These are phyloP conservation scores for Drosophila ficusphila DNA, from an alignment of 1,140 invertebrate genomes.

Conservation along the genomic window DNA sequence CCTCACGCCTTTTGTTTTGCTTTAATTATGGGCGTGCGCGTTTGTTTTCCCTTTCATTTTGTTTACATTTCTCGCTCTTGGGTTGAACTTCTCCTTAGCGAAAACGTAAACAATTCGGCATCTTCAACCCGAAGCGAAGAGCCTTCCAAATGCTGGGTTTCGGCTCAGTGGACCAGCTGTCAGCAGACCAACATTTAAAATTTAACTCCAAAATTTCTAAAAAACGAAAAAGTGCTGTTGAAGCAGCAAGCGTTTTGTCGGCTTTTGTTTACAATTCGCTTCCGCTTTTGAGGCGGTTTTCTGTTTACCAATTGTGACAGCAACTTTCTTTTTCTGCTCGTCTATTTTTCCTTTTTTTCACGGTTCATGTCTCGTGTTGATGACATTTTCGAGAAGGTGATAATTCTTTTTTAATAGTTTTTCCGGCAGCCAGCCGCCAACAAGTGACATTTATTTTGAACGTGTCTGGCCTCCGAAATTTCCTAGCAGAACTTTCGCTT, in stretches of 20 bases:
- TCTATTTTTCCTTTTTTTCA: slow-evolving; percentile 34
- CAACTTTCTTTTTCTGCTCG: slow-evolving; percentile 41
- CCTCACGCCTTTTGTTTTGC: slow-evolving; percentile 60
- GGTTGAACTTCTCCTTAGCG: slow-evolving; percentile 16
- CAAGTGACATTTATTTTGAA: slow-evolving; percentile 76
- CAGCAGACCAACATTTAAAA: slow-evolving; percentile 38
- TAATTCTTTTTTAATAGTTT: slow-evolving; percentile 82
- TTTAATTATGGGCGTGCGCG: slow-evolving; percentile 67
- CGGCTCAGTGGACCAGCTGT: slow-evolving; percentile 22
- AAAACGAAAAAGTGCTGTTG: slow-evolving; percentile 38
- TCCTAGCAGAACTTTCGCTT: slow-evolving; percentile 38
- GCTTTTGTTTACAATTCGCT: slow-evolving; percentile 55
- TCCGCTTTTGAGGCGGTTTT: slow-evolving; percentile 38
- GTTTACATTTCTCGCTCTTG: slow-evolving; percentile 35
- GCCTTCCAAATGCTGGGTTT: slow-evolving; percentile 18
- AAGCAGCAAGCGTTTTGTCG: slow-evolving; percentile 48
- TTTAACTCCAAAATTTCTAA: slow-evolving; percentile 19
- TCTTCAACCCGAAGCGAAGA: slow-evolving; percentile 6
- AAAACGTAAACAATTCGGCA: slow-evolving; percentile 29
- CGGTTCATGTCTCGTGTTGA: slow-evolving; percentile 24
- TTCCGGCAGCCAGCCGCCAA: slow-evolving; percentile 63
- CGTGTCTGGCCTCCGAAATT: slow-evolving; percentile 51
- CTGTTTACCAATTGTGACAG: slow-evolving; percentile 53
- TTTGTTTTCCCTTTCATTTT: slow-evolving; percentile 12
- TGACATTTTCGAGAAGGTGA: slow-evolving; percentile 68